Evolutionary conservation across 2,888 invertebrate species (phyloP), one percentile per base, ranked within the genome.

Genomic region (Acanthosoma haemorrhoidale): DNA sequence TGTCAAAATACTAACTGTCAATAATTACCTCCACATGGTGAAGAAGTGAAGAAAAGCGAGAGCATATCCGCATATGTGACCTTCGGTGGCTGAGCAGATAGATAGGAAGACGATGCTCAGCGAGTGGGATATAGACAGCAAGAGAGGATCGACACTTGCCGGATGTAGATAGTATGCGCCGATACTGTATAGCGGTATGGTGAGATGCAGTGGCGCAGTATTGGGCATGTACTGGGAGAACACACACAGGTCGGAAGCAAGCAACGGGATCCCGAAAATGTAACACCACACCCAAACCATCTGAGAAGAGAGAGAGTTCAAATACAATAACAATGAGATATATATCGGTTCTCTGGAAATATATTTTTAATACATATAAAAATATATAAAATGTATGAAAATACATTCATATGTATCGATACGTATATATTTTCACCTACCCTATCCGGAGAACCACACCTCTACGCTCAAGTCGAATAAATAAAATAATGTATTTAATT

Each of bases 21-120:
- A 60, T 15, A n/a, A 16, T 60, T 60, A 60, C 60, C 60, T 60
- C 32, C 32, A 60, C 32, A 60, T 60, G 1, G 34, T 13, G 16
- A 60, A 60, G n/a, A 60, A 60, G 32, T 60, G 60, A 36, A 60
- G 16, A 34, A 60, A 60, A 2, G 60, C 60, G 13, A 60, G 60
- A 1, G 60, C 60, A 31, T 60, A 60, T 60, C 60, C 60, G 6
- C 32, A 34, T 2, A 60, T 29, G 16, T 60, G 32, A 5, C 60
- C 60, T 13, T 32, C 16, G 15, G 25, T 15, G 29, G 36, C 60
- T 34, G 32, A 34, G 15, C 32, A 32, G 5, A 36, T 32, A 1
- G 60, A 32, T 16, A 32, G 16, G 60, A 60, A 60, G 6, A 60
- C 13, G 8, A 60, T 36, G 9, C 60, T 60, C 15, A 60, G 29